Conservation (phyloP, 2,797 vertebrate genomes). For the Urocyon cinereoargenteus region DNA sequence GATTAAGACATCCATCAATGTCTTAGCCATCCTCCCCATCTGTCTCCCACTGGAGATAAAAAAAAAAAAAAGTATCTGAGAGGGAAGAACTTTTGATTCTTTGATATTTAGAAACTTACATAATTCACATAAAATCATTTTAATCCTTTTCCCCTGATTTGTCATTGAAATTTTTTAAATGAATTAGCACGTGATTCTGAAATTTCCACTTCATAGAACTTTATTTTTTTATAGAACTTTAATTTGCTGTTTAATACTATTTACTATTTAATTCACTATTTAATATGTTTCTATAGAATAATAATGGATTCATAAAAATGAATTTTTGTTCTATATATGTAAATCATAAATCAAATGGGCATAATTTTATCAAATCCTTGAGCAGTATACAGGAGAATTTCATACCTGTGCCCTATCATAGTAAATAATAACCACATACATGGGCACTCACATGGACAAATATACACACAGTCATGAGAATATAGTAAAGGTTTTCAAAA, state of each 20-base stretch:
- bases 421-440: not conserved
- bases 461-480: not conserved
- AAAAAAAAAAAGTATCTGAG: not conserved
- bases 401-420: not conserved
- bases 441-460: not conserved
- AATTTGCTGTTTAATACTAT: not conserved
- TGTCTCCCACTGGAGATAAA: not conserved
- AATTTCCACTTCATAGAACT: not conserved
- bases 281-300: not conserved
- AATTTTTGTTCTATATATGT: not conserved
- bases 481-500: not conserved
- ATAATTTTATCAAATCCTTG: not conserved
- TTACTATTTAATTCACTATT: too few relatives aligned
- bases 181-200: not conserved
- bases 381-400: not conserved
- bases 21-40: not conserved
- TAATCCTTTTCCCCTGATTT: not conserved
- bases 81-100: conserved; percentile 19
- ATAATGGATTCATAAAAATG: not conserved
- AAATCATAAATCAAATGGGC: not conserved
- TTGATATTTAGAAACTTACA: conserved; percentile 22
- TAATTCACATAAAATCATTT: not conserved
- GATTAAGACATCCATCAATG: conserved; percentile 55
- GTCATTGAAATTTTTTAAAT: not conserved
- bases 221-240: not conserved